phyloP scores from a whole-genome alignment of 2,113 vertebrate genomes.

The Tragulus kanchil region DNA sequence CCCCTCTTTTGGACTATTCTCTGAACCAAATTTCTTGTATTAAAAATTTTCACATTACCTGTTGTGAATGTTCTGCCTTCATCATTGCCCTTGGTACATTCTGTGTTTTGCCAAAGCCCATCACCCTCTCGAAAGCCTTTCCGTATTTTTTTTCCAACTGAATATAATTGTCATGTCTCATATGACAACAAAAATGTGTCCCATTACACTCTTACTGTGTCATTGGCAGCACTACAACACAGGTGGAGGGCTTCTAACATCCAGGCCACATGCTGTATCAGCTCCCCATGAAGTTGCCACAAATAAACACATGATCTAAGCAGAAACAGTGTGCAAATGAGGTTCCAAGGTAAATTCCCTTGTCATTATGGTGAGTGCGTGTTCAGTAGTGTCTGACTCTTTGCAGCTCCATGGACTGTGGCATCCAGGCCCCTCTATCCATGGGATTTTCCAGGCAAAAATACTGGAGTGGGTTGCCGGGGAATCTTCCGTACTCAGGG shows the following conservation, averaged over 20 bases:
- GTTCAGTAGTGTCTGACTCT: accelerated
- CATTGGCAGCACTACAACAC: background rate
- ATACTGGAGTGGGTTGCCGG: background rate
- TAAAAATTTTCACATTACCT: background rate
- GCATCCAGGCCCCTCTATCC: background rate
- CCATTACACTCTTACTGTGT: background rate
- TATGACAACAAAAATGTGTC: background rate
- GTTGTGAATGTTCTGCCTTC: background rate
- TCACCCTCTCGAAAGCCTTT: background rate
- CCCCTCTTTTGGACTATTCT: background rate
- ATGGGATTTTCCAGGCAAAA: background rate
- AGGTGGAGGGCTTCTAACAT: background rate
- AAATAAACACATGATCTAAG: background rate
- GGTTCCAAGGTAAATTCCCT: background rate
- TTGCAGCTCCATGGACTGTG: background rate
- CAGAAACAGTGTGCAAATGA: background rate
- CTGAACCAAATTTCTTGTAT: background rate
- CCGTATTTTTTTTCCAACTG: background rate
- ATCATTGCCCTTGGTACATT: background rate
- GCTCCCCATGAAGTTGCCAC: background rate
- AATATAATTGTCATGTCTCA: background rate
- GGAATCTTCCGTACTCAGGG: accelerated
- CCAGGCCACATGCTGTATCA: background rate
- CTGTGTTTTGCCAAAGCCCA: background rate
- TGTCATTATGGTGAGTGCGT: background rate